Evolutionary conservation across 2,888 invertebrate genomes (phyloP).

Genomic region (Cryptus armator): DNA sequence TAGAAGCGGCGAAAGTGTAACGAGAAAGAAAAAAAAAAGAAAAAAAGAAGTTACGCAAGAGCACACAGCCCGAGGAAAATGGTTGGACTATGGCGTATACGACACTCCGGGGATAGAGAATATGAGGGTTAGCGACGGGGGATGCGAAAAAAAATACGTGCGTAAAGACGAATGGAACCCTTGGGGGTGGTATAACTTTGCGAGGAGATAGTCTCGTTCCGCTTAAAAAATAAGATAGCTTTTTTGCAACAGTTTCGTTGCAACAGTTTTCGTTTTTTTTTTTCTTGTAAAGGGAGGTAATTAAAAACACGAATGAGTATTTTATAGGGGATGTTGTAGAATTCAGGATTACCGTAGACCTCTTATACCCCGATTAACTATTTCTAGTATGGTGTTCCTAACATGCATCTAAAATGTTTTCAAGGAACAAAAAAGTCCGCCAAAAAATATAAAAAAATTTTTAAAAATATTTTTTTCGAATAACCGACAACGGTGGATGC

Average conservation of each 20-base stretch:
- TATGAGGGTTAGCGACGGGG: slow-evolving; percentile 31
- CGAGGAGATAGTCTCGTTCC: slow-evolving; percentile 37
- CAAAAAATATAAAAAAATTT: too few relatives aligned
- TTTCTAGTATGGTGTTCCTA: too few relatives aligned
- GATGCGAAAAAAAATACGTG: slow-evolving; percentile 51
- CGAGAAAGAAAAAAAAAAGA: slow-evolving; percentile 41
- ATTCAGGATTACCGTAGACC: not conserved
- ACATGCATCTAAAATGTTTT: not conserved
- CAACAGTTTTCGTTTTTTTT: not conserved
- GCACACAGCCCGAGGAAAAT: slow-evolving; percentile 38
- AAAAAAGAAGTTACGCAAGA: slow-evolving; percentile 47
- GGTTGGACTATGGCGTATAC: slow-evolving; percentile 63
- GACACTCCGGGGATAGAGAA: slow-evolving; percentile 65
- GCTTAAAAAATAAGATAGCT: slow-evolving; percentile 28
- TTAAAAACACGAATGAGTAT: slow-evolving; percentile 36
- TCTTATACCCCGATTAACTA: not conserved
- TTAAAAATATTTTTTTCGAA: too few relatives aligned
- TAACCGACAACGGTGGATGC: too few relatives aligned
- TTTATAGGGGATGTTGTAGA: not conserved
- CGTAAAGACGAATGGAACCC: slow-evolving; percentile 79
- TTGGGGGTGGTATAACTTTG: slow-evolving; percentile 77
- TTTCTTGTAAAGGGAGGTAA: not conserved
- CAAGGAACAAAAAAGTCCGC: too few relatives aligned
- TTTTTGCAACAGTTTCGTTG: not conserved
- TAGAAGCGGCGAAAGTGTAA: slow-evolving; percentile 25